These are phyloP conservation scores for Sisyra terminalis DNA, from an alignment of 2,888 invertebrate species.

Conservation along the genomic window DNA sequence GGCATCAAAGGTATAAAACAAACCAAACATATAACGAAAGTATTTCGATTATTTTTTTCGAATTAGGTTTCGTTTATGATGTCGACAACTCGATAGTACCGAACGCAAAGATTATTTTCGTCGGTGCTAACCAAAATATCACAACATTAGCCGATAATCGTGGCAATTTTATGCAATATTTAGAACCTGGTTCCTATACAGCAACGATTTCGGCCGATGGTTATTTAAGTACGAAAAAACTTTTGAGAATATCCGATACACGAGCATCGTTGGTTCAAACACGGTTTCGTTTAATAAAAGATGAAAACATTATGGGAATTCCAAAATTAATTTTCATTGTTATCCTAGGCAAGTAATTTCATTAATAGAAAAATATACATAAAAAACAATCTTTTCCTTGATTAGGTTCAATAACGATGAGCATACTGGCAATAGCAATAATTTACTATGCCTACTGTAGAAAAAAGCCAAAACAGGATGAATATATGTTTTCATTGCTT, in stretches of 20 bases:
- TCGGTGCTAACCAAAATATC: conserved; percentile 23
- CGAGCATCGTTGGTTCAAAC: conserved; percentile 35
- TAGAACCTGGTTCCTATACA: conserved; percentile 32
- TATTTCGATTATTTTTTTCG: conserved; percentile 8
- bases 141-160: conserved; percentile 23
- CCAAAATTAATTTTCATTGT: conserved; percentile 62
- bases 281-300: conserved; percentile 46
- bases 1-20: conserved; percentile 11
- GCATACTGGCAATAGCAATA: no score
- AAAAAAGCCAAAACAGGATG: no score
- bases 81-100: conserved; percentile 37
- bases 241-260: conserved; percentile 21
- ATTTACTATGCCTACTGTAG: no score
- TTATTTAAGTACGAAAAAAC: conserved; percentile 36
- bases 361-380: conserved; percentile 4
- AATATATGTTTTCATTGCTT: no score
- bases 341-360: conserved; percentile 37
- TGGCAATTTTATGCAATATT: conserved; percentile 32
- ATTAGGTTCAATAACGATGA: no score
- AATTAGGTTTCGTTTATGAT: conserved; percentile 45
- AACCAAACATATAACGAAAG: no score
- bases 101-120: conserved; percentile 27
- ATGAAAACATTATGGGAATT: conserved; percentile 55
- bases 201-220: conserved; percentile 39
- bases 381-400: no score